Evolutionary conservation across 2,113 vertebrate species (phyloP), one percentile per base, ranked within the genome.

Genomic region (Alouatta palliata): DNA sequence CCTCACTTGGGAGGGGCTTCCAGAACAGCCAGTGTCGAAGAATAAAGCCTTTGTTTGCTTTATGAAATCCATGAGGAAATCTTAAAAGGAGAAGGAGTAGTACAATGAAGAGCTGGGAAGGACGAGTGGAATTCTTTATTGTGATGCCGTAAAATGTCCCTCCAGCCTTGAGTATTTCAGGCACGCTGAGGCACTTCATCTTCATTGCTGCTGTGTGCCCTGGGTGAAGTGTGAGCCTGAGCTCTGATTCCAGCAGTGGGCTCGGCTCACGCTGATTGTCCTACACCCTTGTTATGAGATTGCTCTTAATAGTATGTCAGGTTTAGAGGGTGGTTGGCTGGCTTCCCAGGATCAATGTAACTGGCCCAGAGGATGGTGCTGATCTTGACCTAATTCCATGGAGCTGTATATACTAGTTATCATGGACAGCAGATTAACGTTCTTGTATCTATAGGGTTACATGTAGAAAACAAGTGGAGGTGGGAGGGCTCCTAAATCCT

Each of bases 1-100:
- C 71, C 45, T 64, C 32, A 32, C 25, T 32, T 3, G 0, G 40
- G 30, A 81, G 35, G 25, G 80, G 35, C 17, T 82, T 12, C 20
- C 35, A 30, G 58, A 35, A 12, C 0, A 1, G 47, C 21, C 77
- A 43, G 2, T 5, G 43, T 14, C n/a, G 43, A 87, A 32, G 17
- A 84, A 66, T 30, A 68, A 85, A 85, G 68, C 32, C 71, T 61
- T 84, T 27, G 16, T 27, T 92, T 87, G 8, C 83, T 86, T 90
- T 54, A 37, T 25, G 47, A 81, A 71, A 73, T 68, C 49, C 23
- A 11, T 1, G 2, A 64, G 91, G 58, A 84, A 80, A 75, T 40
- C 25, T 20, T 23, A 66, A 43, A 54, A 82, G 47, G 43, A 64
- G 35, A 40, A 21, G 12, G 4, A 32, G 25, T 14, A 84, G 30